These are phyloP conservation scores for Capreolus pygargus DNA, from an alignment of 2,113 vertebrate species.

Conservation along the genomic window DNA sequence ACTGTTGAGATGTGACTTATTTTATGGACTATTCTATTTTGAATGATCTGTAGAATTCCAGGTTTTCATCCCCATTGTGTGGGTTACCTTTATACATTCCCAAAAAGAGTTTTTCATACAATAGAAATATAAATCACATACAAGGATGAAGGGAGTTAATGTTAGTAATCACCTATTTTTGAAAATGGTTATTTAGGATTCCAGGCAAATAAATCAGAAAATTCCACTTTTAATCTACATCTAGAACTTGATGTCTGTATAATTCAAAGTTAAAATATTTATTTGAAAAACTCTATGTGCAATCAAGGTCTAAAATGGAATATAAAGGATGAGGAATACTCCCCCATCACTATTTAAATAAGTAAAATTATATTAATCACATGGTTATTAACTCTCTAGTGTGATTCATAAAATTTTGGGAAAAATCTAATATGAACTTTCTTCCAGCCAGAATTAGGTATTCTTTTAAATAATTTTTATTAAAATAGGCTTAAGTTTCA, in stretches of 20 bases:
- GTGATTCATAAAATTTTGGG: neutral
- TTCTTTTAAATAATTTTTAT: neutral
- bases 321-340: neutral
- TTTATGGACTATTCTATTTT: neutral
- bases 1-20: neutral
- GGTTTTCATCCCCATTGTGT: neutral
- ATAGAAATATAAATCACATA: neutral
- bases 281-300: neutral
- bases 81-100: neutral
- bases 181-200: neutral
- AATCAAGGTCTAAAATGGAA: neutral
- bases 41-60: neutral
- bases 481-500: neutral
- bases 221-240: neutral
- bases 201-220: neutral
- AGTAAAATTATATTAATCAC: slow-evolving; percentile 16
- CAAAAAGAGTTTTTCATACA: neutral
- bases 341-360: neutral
- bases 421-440: neutral
- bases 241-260: neutral
- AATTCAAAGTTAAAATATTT: neutral
- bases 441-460: neutral
- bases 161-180: neutral
- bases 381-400: neutral
- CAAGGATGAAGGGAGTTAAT: neutral